A percentile compares a stretch with the other conserved stretches of the same genome.
Evolutionary conservation across 2,888 invertebrate species (phyloP).

Genomic region (Pyrgus malvae): DNA sequence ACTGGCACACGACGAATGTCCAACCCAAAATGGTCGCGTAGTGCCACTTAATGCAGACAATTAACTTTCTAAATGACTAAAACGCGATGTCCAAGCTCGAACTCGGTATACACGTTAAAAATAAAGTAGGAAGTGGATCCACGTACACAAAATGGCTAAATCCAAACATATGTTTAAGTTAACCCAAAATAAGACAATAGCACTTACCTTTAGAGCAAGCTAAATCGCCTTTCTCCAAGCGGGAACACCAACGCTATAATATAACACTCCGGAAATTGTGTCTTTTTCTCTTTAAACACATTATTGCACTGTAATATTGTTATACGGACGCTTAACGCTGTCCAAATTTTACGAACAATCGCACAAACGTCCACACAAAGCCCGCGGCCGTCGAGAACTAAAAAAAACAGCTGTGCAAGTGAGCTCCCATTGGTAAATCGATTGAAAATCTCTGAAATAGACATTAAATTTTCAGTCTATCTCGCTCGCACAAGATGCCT

Average conservation of each 20-base stretch:
- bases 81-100: slow-evolving; percentile 11
- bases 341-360: slow-evolving; percentile 57
- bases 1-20: slow-evolving; percentile 21
- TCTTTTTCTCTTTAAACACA: slow-evolving; percentile 81
- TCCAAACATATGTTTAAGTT: slow-evolving; percentile 63
- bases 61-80: slow-evolving; percentile 51
- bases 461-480: slow-evolving; percentile 48
- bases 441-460: slow-evolving; percentile 60
- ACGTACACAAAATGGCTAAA: slow-evolving; percentile 35
- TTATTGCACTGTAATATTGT: slow-evolving; percentile 75
- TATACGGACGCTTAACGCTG: slow-evolving; percentile 71
- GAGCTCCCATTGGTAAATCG: slow-evolving; percentile 77
- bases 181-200: slow-evolving; percentile 47
- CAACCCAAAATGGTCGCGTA: slow-evolving; percentile 43
- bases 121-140: slow-evolving; percentile 35
- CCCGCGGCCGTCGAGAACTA: slow-evolving; percentile 65
- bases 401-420: slow-evolving; percentile 68
- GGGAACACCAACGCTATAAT: slow-evolving; percentile 77
- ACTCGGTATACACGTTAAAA: slow-evolving; percentile 22
- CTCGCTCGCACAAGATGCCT: slow-evolving; percentile 47
- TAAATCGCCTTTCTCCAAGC: slow-evolving; percentile 64
- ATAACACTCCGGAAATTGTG: slow-evolving; percentile 77
- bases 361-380: slow-evolving; percentile 52
- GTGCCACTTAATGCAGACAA: slow-evolving; percentile 41
- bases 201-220: slow-evolving; percentile 69